A percentile compares a stretch with the other conserved stretches of the same genome.
Conservation (phyloP, 2,113 vertebrate species). For the Charadrius vociferus region DNA sequence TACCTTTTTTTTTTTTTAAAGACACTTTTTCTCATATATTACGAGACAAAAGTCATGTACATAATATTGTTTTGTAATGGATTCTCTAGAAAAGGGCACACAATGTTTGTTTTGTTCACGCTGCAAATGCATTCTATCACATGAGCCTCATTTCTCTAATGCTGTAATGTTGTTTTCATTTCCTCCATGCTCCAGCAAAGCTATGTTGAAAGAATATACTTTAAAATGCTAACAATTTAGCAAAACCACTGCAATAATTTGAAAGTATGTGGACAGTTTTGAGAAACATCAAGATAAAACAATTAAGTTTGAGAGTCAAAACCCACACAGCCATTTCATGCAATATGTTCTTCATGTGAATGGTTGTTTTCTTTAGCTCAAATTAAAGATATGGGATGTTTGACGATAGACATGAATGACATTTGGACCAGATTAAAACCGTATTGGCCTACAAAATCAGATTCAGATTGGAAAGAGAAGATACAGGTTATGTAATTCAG, state of each 20-base stretch:
- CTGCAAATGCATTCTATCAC: not conserved
- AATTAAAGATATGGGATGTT: constrained; percentile 5
- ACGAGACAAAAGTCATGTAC: not conserved
- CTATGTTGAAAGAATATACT: not conserved
- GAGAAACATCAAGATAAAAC: not conserved
- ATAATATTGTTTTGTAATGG: not conserved
- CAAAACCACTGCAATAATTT: not conserved
- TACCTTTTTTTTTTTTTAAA: not conserved
- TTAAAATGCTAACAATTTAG: not conserved
- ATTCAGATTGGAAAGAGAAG: not conserved
- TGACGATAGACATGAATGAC: not conserved
- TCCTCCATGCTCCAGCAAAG: not conserved
- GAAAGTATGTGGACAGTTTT: not conserved
- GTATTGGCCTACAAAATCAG: not conserved
- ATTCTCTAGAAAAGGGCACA: not conserved
- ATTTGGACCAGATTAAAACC: not conserved
- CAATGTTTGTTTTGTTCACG: not conserved
- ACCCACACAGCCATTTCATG: not conserved
- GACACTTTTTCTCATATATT: not conserved
- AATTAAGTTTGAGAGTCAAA: not conserved
- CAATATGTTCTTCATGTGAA: not conserved
- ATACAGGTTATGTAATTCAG: not conserved
- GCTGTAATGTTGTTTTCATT: not conserved
- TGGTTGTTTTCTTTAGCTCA: not conserved
- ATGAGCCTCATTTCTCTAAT: not conserved